Base-by-base conservation (phyloP, 92 coral and sea anemone species). In the Epizoanthus fatuus region DNA sequence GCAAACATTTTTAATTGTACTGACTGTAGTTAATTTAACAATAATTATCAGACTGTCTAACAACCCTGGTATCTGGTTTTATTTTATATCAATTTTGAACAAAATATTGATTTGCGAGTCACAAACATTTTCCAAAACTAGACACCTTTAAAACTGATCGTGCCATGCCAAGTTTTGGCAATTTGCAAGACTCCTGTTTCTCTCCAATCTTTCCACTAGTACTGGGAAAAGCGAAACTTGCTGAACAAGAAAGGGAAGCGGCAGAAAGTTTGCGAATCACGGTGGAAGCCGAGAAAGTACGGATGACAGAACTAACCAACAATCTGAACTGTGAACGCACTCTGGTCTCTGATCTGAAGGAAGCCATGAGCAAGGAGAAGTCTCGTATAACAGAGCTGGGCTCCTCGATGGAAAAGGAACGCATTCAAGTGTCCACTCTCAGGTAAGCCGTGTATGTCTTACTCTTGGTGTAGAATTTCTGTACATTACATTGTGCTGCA, bases 331-430 rank as follows among this genome's bases (percentile, higher is more conserved):
- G 91, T 16, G 98, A 97, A 42, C 74, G 98, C 54, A 86, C 91
- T 15, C 72, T 95, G 63, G 91, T 93, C 17, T 73, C 92, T n/a
- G 94, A 95, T 67, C 93, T 97, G 11, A 89, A 97, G 84, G 93
- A 95, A 55, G 93, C 96, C 63, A 76, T 95, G 80, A 75, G 90
- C 67, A 91, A 89, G 64, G 96, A 95, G 57, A 93, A 93, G 77
- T 42, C 89, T 42, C 94, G 95, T 7, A 75, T 91, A 54, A 66
- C 95, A 2, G 96, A 89, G 20, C 85, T 97, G 37, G 95, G 92
- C 8, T 84, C 90, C 32, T 94, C 94, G 16, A 68, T 95, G 75
- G 98, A 97, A 81, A 95, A 91, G 40, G 97, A 91, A 81, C 77
- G 90, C 57, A 89, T 94, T 17, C 99, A 97, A 63, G 89, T 74